phyloP scores from a whole-genome alignment of 2,888 invertebrate genomes.

The Odontocolon sp. region DNA sequence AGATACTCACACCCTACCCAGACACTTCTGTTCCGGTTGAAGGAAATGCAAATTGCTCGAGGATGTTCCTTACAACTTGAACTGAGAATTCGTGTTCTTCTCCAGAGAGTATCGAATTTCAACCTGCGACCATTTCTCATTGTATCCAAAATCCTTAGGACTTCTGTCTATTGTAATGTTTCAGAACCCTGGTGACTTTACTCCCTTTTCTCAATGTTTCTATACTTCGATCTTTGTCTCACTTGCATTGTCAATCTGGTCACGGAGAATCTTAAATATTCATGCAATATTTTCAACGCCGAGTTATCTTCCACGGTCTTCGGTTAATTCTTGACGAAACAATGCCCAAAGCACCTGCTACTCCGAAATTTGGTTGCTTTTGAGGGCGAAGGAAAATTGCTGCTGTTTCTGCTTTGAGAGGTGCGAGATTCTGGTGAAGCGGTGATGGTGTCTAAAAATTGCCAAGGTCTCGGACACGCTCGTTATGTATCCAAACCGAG shows the following conservation, averaged over 20 bases:
- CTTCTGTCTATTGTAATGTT: conserved; percentile 66
- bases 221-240: neutral
- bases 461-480: conserved; percentile 50
- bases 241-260: conserved; percentile 67
- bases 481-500: conserved; percentile 53
- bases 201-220: neutral
- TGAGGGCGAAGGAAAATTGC: conserved; percentile 9
- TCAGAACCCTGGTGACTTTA: conserved; percentile 5
- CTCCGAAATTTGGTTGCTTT: conserved; percentile 26
- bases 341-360: conserved; percentile 68
- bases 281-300: conserved; percentile 65
- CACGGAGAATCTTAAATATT: conserved; percentile 63
- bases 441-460: conserved; percentile 36
- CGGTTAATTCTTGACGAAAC: too few species aligned
- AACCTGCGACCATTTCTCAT: conserved; percentile 61
- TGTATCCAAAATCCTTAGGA: conserved; percentile 61
- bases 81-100: neutral
- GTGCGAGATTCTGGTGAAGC: conserved; percentile 18
- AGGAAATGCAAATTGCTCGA: conserved; percentile 55
- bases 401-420: conserved; percentile 13
- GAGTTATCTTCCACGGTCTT: conserved; percentile 64
- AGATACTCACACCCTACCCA: conserved; percentile 27
- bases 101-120: conserved; percentile 64
- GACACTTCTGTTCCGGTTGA: neutral
- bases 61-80: neutral